Evolutionary conservation across 2,113 vertebrate species (phyloP).

Genomic region (Alethe castanea): DNA sequence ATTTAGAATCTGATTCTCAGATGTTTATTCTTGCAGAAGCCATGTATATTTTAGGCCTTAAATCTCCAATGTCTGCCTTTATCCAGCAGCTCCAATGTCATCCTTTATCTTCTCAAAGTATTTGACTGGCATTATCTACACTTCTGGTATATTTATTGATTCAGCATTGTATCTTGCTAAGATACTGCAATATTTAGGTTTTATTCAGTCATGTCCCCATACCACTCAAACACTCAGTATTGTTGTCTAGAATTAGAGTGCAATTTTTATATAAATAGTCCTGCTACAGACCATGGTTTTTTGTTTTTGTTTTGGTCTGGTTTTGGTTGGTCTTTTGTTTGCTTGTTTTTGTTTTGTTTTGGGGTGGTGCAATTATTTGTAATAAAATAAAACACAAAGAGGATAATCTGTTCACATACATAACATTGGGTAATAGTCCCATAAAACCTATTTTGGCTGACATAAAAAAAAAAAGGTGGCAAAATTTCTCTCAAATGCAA

Average conservation of each 20-base stretch:
- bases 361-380: not conserved
- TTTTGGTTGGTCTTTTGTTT: not conserved
- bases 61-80: not conserved
- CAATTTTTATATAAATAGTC: not conserved
- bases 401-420: not conserved
- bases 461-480: not conserved
- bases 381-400: not conserved
- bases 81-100: not conserved
- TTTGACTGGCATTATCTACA: not conserved
- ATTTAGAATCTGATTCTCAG: not conserved
- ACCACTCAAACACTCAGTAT: not conserved
- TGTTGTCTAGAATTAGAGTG: not conserved
- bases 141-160: not conserved
- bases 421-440: not conserved
- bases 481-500: not conserved
- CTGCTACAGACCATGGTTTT: not conserved
- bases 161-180: not conserved
- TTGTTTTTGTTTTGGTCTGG: not conserved
- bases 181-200: not conserved
- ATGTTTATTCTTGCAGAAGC: not conserved
- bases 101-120: not conserved
- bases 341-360: too few species aligned
- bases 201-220: not conserved
- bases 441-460: not conserved
- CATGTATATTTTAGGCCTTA: not conserved